Conservation (phyloP, 2,888 invertebrate species). For the Euclidia mi region DNA sequence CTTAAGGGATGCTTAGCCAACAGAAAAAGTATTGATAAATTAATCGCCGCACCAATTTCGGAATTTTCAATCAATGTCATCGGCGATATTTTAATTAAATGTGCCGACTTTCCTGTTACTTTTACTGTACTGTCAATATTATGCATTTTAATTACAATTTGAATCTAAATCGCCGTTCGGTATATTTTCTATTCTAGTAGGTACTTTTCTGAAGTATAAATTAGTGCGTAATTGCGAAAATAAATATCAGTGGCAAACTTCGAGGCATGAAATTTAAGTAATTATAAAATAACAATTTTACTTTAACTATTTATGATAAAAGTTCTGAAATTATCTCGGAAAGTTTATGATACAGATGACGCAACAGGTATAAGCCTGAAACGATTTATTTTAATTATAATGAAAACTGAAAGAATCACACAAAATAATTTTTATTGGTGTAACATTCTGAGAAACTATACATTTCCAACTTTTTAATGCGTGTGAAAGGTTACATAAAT, state of each 20-base stretch:
- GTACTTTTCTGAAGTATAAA: background rate
- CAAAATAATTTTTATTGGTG: too few relatives aligned
- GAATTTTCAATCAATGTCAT: conserved; percentile 21
- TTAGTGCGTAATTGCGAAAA: background rate
- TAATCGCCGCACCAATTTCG: conserved; percentile 28
- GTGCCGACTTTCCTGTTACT: background rate
- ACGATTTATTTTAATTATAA: background rate
- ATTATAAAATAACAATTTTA: conserved; percentile 12
- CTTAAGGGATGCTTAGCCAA: conserved; percentile 32
- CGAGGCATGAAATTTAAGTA: conserved; percentile 4
- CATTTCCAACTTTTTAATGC: too few relatives aligned
- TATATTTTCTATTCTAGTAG: background rate
- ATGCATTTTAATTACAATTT: background rate
- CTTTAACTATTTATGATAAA: background rate
- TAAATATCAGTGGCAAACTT: conserved; percentile 12
- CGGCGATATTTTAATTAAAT: conserved; percentile 23
- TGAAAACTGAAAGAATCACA: too few relatives aligned
- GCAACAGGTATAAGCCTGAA: background rate
- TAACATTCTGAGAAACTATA: too few relatives aligned
- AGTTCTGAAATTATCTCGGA: background rate
- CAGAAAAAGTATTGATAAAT: conserved; percentile 42
- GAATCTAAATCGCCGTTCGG: background rate
- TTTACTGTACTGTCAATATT: background rate
- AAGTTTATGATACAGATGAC: background rate
- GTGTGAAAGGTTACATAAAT: too few relatives aligned